Evolutionary conservation across 1,140 invertebrate genomes (phyloP), one percentile per base, ranked within the genome.

Genomic region (Orussus abietinus): DNA sequence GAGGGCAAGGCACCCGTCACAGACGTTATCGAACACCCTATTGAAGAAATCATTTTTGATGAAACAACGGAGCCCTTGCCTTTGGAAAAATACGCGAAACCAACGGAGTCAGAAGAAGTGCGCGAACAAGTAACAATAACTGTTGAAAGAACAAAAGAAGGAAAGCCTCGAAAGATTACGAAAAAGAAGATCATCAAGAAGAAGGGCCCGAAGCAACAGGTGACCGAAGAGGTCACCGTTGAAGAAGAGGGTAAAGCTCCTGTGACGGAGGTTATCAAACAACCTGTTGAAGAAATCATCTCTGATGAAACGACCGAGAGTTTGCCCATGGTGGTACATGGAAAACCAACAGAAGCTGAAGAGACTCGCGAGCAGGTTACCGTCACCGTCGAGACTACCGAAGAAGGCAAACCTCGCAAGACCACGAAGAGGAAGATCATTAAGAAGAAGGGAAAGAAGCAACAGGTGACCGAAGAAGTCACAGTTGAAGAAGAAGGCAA

Each of bases 351-450:
- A 25, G 22, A 25, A 25, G 57, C 52, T 29, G 55, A 55, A 20
- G 10, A 35, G 39, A 51, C 36, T 44, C 17, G n/a, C 14, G 30
- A 40, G n/a, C 35, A 22, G 22, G 31, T 33, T 5, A n/a, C 17
- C 15, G 15, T 30, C 17, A 41, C 6, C 10, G 13, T 39, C 18
- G 35, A 34, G 13, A 4, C 9, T 15, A 43, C 12, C n/a, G 7
- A 32, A 36, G 19, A 59, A 66, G 43, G 49, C 53, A 34, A 34
- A 57, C 60, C 19, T 47, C 62, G 38, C 55, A 61, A 38, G 57
- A 59, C 49, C 49, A 53, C 32, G 5, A 63, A 60, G 40, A 55
- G 59, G 42, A 67, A 61, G 36, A 58, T 62, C 34, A 61, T 56
- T 10, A 68, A 61, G 13, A 71, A 64, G 45, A 56, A 57, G 10